Percentiles rank a stretch among this genome's conserved stretches.
phyloP scores from a whole-genome alignment of 2,113 vertebrate genomes.

The Thalassoma bifasciatum region DNA sequence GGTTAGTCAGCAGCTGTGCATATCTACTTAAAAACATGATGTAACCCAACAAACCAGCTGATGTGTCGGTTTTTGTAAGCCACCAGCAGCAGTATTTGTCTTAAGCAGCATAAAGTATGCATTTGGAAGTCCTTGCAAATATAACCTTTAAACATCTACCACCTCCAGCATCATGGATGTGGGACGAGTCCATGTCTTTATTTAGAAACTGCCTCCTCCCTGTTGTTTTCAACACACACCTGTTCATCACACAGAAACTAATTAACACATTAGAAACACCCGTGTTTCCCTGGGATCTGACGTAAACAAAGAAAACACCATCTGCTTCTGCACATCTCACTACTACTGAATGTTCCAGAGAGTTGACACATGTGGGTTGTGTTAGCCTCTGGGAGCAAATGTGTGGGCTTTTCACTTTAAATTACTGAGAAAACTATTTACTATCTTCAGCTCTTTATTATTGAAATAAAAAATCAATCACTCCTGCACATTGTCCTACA shows the following conservation, averaged over 20 bases:
- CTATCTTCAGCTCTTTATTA: constrained; percentile 28
- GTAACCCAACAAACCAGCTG: background rate
- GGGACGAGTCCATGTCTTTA: background rate
- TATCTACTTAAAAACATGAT: too few relatives aligned
- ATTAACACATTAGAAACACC: constrained; percentile 1
- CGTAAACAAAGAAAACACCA: constrained; percentile 56
- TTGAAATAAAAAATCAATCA: constrained; percentile 3
- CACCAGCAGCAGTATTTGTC: background rate
- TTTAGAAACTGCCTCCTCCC: background rate
- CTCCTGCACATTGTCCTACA: background rate
- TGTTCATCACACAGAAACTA: background rate
- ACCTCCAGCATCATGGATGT: constrained; percentile 1
- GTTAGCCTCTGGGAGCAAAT: constrained; percentile 11
- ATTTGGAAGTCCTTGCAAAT: background rate
- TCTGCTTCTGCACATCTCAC: constrained; percentile 38
- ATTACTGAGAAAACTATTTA: constrained; percentile 1
- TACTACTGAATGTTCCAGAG: constrained; percentile 26
- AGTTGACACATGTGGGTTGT: constrained; percentile 41
- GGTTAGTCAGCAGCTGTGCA: background rate
- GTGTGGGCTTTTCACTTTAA: constrained; percentile 45
- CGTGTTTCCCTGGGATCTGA: background rate
- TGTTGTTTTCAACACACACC: constrained; percentile 5
- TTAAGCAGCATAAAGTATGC: background rate
- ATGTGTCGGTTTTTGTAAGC: too few relatives aligned
- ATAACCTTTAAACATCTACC: background rate